These are phyloP conservation scores for Galaxea fascicularis DNA, from an alignment of 92 coral and sea anemone genomes.

Conservation along the genomic window DNA sequence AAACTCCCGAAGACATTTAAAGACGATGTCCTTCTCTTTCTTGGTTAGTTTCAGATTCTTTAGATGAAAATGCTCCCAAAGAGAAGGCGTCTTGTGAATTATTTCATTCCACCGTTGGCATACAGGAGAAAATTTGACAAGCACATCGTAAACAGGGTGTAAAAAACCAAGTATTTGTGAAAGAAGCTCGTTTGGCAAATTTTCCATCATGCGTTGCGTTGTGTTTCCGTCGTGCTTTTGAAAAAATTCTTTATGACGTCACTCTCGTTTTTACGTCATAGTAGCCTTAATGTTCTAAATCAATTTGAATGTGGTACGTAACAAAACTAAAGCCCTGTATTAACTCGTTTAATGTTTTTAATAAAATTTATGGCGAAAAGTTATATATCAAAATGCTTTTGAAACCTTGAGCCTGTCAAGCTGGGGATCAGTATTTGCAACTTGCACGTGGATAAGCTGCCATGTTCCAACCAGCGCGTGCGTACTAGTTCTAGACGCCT, in stretches of 20 bases:
- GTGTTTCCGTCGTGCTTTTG: neutral
- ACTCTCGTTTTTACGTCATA: slow-evolving; percentile 10
- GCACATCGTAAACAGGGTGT: slow-evolving; percentile 45
- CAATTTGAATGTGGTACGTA: no score
- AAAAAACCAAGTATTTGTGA: slow-evolving; percentile 25
- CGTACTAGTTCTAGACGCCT: no score
- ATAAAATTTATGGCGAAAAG: no score
- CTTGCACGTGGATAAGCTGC: no score
- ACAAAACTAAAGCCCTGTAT: no score
- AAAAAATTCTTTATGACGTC: neutral
- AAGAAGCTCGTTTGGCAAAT: slow-evolving; percentile 28
- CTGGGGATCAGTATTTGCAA: no score
- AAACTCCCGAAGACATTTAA: slow-evolving; percentile 24
- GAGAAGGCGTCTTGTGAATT: slow-evolving; percentile 27
- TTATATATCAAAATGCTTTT: no score
- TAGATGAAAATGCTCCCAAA: slow-evolving; percentile 49
- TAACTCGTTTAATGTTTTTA: no score
- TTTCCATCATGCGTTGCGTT: slow-evolving; percentile 4
- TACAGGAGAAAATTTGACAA: slow-evolving; percentile 26
- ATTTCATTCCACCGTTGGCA: slow-evolving; percentile 42
- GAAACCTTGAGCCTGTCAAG: no score
- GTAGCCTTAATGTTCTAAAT: no score
- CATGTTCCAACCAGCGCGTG: no score
- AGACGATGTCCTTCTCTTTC: slow-evolving; percentile 19
- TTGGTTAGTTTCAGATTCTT: neutral